Percentiles rank a stretch among this genome's conserved stretches.
Evolutionary conservation across 2,797 vertebrate species (phyloP).

Genomic region (Zalophus californianus): DNA sequence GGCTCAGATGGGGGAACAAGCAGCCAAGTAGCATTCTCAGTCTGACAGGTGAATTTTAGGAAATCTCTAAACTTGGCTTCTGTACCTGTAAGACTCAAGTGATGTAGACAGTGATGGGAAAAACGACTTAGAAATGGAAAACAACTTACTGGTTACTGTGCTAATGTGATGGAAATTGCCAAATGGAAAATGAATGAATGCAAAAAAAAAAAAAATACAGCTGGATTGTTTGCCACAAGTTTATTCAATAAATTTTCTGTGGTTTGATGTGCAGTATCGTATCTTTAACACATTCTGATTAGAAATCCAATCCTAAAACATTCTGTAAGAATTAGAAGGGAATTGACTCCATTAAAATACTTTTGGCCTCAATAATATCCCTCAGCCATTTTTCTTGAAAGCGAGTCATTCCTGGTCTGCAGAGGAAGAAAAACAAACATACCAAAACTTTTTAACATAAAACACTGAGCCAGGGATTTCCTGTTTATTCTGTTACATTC

Average conservation of each 20-base stretch:
- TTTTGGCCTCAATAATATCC: conserved; percentile 86
- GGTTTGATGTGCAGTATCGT: conserved; percentile 47
- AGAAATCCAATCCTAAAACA: conserved; percentile 27
- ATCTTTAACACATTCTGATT: conserved; percentile 57
- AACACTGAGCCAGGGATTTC: conserved; percentile 15
- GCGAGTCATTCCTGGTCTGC: conserved; percentile 84
- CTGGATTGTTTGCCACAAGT: conserved; percentile 67
- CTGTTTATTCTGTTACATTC: conserved; percentile 49
- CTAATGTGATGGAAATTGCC: conserved; percentile 43
- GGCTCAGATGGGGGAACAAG: neutral
- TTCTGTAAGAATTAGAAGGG: conserved; percentile 58
- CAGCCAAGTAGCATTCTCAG: conserved; percentile 7
- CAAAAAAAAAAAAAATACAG: conserved; percentile 44
- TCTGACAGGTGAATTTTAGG: conserved; percentile 49
- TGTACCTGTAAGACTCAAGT: conserved; percentile 54
- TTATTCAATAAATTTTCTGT: conserved; percentile 76
- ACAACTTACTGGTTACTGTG: conserved; percentile 57
- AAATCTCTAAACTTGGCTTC: conserved; percentile 40
- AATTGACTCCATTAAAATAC: conserved; percentile 73
- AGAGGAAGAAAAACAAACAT: conserved; percentile 51
- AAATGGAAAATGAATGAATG: conserved; percentile 68
- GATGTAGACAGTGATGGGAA: neutral
- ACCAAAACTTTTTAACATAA: conserved; percentile 52
- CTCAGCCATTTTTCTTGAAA: conserved; percentile 88
- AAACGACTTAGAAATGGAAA: conserved; percentile 61